Conservation (phyloP, 2,888 invertebrate genomes). For the Macroteleia sp. region DNA sequence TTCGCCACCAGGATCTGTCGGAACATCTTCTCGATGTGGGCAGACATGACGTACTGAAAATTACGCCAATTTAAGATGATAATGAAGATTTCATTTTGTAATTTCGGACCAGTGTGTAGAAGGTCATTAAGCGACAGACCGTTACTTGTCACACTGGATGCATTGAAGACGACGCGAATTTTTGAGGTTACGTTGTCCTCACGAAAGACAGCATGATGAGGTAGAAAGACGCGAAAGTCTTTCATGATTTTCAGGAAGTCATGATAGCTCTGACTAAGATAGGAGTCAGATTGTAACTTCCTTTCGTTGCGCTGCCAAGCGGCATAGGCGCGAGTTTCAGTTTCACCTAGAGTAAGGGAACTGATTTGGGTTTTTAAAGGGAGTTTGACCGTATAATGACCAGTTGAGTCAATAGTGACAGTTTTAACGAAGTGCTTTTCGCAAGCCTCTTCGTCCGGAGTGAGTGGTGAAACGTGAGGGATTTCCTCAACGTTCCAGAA, state of each 20-base stretch:
- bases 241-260: no score
- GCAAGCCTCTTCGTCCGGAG: no score
- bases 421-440: no score
- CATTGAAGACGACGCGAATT: conserved; percentile 2
- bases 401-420: neutral
- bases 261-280: neutral
- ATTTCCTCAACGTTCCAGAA: no score
- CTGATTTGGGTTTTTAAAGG: neutral
- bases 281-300: neutral
- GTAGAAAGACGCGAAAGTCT: neutral
- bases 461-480: no score
- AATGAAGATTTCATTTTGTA: neutral
- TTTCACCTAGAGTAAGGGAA: neutral
- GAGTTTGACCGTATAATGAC: neutral
- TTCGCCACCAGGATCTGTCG: neutral
- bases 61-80: conserved; percentile 7
- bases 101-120: neutral
- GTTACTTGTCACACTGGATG: neutral
- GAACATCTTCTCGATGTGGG: conserved; percentile 12
- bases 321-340: neutral
- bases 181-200: neutral
- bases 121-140: neutral
- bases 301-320: neutral
- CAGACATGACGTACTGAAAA: neutral
- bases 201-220: neutral